A percentile compares a stretch with the other conserved stretches of the same genome.
Evolutionary conservation across 2,888 invertebrate genomes (phyloP).

Genomic region (Buathra laborator): DNA sequence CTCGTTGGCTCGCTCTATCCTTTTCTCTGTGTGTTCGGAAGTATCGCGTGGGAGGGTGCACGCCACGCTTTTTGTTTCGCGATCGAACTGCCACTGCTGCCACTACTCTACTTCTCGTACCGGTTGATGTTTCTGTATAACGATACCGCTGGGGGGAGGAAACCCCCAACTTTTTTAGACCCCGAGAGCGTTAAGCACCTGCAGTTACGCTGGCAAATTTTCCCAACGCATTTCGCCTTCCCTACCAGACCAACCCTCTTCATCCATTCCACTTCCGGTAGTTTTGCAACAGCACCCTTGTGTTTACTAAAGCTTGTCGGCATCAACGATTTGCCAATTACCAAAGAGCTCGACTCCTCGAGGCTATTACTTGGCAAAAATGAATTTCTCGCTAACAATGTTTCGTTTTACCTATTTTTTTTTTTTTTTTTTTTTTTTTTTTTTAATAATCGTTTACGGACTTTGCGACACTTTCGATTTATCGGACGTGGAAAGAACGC

Average conservation of each 20-base stretch:
- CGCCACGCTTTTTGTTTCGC: slow-evolving; percentile 60
- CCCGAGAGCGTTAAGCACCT: slow-evolving; percentile 54
- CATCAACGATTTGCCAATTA: slow-evolving; percentile 64
- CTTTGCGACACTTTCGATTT: slow-evolving; percentile 50
- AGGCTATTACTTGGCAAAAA: slow-evolving; percentile 48
- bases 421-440: background rate
- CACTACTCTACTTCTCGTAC: slow-evolving; percentile 45
- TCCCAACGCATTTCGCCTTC: slow-evolving; percentile 52
- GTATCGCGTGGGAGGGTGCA: slow-evolving; percentile 63
- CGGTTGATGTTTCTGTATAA: slow-evolving; percentile 40
- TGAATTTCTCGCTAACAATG: slow-evolving; percentile 51
- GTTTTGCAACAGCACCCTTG: slow-evolving; percentile 22
- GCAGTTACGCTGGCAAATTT: slow-evolving; percentile 66
- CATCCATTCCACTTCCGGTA: slow-evolving; percentile 58
- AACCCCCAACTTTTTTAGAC: slow-evolving; percentile 47
- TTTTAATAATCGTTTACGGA: background rate
- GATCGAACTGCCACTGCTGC: slow-evolving; percentile 51
- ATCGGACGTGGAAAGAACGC: slow-evolving; percentile 17
- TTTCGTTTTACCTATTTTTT: slow-evolving; percentile 22
- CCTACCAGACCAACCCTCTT: slow-evolving; percentile 10
- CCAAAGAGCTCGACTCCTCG: slow-evolving; percentile 6
- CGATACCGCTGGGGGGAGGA: slow-evolving; percentile 2
- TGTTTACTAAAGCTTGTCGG: slow-evolving; percentile 41
- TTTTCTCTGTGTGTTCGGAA: slow-evolving; percentile 7
- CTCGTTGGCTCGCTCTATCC: no score